Evolutionary conservation across 2,888 invertebrate genomes (phyloP).

Genomic region (Danaus chrysippus): DNA sequence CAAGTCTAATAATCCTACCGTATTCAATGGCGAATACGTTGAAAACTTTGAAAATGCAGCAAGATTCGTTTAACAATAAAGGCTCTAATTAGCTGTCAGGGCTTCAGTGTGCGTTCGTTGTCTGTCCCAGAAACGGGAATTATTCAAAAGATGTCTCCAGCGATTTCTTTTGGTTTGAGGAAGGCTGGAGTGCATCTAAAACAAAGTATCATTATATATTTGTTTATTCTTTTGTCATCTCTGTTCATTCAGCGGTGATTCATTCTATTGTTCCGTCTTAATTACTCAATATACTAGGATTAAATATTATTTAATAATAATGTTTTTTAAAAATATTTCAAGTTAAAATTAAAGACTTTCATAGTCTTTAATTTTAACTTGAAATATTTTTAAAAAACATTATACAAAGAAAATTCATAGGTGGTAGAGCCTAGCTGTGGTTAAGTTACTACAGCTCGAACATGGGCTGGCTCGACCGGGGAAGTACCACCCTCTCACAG

Average conservation of each 20-base stretch:
- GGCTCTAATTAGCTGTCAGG: constrained; percentile 77
- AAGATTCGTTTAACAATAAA: constrained; percentile 75
- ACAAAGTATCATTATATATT: constrained; percentile 39
- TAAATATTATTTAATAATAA: background rate
- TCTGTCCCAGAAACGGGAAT: constrained; percentile 72
- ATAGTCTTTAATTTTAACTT: too few relatives aligned
- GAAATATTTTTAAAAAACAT: too few relatives aligned
- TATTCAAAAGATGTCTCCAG: constrained; percentile 74
- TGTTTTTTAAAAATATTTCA: constrained; percentile 4
- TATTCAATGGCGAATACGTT: constrained; percentile 35
- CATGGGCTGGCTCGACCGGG: too few relatives aligned
- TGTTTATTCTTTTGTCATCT: constrained; percentile 35
- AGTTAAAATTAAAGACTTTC: constrained; percentile 5
- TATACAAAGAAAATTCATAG: too few relatives aligned
- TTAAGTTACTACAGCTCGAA: too few relatives aligned
- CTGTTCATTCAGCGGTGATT: constrained; percentile 14
- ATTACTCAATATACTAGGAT: background rate
- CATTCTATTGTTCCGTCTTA: constrained; percentile 1
- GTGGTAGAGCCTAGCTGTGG: too few relatives aligned
- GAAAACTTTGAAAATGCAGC: constrained; percentile 42
- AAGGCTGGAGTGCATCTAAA: constrained; percentile 47
- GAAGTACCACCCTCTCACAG: too few relatives aligned
- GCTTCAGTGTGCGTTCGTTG: constrained; percentile 49
- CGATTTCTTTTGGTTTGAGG: constrained; percentile 71
- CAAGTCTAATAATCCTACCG: constrained; percentile 36